Evolutionary conservation across 23 tunicate species (phyloP), one percentile per base, ranked within the genome.

Genomic region (Halocynthia roretzi): DNA sequence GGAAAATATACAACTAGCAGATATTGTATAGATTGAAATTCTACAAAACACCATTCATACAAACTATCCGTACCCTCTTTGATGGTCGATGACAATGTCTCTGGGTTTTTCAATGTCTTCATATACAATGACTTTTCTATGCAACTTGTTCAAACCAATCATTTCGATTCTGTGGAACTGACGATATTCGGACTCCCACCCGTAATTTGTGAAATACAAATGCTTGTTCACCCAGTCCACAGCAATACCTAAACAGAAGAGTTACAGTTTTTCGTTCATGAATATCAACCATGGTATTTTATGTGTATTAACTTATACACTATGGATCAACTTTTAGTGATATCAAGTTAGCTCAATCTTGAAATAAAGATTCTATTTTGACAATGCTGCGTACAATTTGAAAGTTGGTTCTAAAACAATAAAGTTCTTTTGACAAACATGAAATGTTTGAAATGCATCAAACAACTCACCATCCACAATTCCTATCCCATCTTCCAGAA

Each of bases 151-250:
- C 40, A 91, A 64, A 8, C 72, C 76, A 51, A 91, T 85, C 84
- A 91, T 77, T 60, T 91, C 97, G 8, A 91, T 81, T 57, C 84
- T 77, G 44, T 80, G 88, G 61, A 65, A 91, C 20, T 71, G 83
- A 10, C 82, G 12, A 10, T 65, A 79, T 8, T 61, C 23, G 15
- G 76, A 52, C 22, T 67, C 71, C 88, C 88, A 83, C 6, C 97
- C 97, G 61, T 81, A 72, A 80, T 94, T 94, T 48, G 94, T 94
- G 65, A 94, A 94, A 70, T 87, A 94, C 23, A 94, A 56, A 67
- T 83, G 72, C 11, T 90, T 81, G 67, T 94, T 94, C 61, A 71
- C 70, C 81, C 83, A 87, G 71, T 94, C 98, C 10, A 94, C 80
- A 22, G 83, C 77, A 23, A 94, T 64, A n/a, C 98, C 97, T 91